phyloP scores from a whole-genome alignment of 2,888 invertebrate genomes.

The Caenorhabditis uteleia region DNA sequence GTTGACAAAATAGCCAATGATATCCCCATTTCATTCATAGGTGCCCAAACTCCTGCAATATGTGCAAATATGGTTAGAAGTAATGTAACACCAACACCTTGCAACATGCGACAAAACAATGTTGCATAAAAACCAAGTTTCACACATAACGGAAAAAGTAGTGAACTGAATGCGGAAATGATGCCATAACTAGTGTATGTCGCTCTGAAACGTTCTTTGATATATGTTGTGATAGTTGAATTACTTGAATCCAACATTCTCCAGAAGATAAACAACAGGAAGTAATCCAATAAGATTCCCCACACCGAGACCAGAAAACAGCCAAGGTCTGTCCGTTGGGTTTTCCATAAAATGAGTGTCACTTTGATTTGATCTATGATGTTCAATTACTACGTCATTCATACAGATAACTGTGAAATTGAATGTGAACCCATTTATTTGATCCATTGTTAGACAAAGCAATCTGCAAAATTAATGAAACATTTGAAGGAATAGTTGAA shows the following conservation, averaged over 20 bases:
- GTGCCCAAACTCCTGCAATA: slow-evolving; percentile 30
- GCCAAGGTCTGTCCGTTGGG: slow-evolving; percentile 16
- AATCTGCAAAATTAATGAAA: too few relatives aligned
- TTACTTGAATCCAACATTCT: slow-evolving; percentile 20
- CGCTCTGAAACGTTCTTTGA: too few relatives aligned
- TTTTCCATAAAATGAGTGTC: slow-evolving; percentile 32
- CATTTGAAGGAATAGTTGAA: too few relatives aligned
- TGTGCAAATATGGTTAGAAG: slow-evolving; percentile 26
- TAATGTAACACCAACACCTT: slow-evolving; percentile 29
- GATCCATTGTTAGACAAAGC: too few relatives aligned
- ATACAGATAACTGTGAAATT: too few relatives aligned
- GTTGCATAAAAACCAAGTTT: slow-evolving; percentile 13
- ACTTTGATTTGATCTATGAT: too few relatives aligned
- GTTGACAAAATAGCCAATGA: slow-evolving; percentile 33
- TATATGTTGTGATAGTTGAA: too few relatives aligned
- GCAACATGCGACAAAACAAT: slow-evolving; percentile 18
- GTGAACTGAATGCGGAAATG: slow-evolving; percentile 20
- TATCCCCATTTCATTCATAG: slow-evolving; percentile 14
- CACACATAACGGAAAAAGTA: slow-evolving; percentile 32
- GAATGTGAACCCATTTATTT: too few relatives aligned
- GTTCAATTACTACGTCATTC: too few relatives aligned
- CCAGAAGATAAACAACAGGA: slow-evolving; percentile 21
- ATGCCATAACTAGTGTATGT: slow-evolving; percentile 22
- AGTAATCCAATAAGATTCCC: slow-evolving; percentile 24
- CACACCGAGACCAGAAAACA: slow-evolving; percentile 28